Percentiles rank a stretch among this genome's conserved stretches.
Evolutionary conservation across 2,888 invertebrate species (phyloP).

Genomic region (Melanargia galathea): DNA sequence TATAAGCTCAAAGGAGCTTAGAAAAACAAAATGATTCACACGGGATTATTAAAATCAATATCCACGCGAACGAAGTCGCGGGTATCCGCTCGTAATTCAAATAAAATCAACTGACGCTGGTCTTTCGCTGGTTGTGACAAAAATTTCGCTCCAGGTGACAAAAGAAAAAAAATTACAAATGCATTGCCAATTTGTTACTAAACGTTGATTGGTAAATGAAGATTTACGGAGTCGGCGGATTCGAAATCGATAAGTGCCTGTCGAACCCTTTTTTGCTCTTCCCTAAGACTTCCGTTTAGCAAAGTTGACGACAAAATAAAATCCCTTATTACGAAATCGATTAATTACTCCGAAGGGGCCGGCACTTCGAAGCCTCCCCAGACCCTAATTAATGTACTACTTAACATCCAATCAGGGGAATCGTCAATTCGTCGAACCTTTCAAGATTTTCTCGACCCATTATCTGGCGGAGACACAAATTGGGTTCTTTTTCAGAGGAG

Average conservation of each 20-base stretch:
- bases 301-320: slow-evolving; percentile 35
- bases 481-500: slow-evolving; percentile 17
- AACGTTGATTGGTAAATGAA: slow-evolving; percentile 9
- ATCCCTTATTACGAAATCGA: slow-evolving; percentile 38
- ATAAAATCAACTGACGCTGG: too few relatives aligned
- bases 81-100: too few relatives aligned
- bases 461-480: slow-evolving; percentile 11
- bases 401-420: slow-evolving; percentile 47
- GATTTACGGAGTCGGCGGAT: slow-evolving; percentile 1
- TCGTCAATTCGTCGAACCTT: slow-evolving; percentile 42
- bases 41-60: too few relatives aligned
- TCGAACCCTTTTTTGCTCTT: slow-evolving; percentile 23
- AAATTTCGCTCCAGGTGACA: too few relatives aligned
- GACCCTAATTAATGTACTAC: slow-evolving; percentile 44
- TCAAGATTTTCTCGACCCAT: slow-evolving; percentile 36
- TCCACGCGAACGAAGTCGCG: too few relatives aligned
- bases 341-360: slow-evolving; percentile 40
- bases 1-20: too few relatives aligned
- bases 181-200: not conserved
- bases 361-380: slow-evolving; percentile 29
- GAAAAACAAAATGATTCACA: too few relatives aligned
- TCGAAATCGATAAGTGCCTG: slow-evolving; percentile 15
- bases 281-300: slow-evolving; percentile 12
- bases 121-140: too few relatives aligned
- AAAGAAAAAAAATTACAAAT: not conserved